phyloP scores from a whole-genome alignment of 2,888 invertebrate species.

The Athrips mouffetella region DNA sequence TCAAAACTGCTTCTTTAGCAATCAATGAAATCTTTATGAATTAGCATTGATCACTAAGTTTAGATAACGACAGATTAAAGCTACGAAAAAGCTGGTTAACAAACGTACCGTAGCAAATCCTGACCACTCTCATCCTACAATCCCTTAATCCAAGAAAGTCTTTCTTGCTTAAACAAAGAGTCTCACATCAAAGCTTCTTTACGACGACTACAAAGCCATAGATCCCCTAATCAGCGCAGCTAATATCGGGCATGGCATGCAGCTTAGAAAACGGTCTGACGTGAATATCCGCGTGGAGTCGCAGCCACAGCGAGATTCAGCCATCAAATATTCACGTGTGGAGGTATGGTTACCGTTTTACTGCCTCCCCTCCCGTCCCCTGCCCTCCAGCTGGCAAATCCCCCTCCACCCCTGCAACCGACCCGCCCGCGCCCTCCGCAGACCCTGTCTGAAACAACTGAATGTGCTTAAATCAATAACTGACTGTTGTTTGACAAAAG shows the following conservation, averaged over 20 bases:
- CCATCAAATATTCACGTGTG: slow-evolving; percentile 75
- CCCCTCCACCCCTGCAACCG: slow-evolving; percentile 9
- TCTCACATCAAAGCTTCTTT: slow-evolving; percentile 6
- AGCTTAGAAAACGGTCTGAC: slow-evolving; percentile 29
- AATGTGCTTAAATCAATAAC: slow-evolving; percentile 75
- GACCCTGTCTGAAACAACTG: slow-evolving; percentile 69
- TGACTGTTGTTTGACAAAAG: slow-evolving; percentile 63
- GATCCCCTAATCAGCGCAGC: slow-evolving; percentile 9
- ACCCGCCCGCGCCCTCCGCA: slow-evolving; percentile 44
- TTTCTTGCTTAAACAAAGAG: not conserved
- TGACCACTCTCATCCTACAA: not conserved
- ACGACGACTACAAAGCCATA: not conserved
- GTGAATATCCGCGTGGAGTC: slow-evolving; percentile 44
- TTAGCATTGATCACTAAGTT: too few species aligned
- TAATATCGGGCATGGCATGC: slow-evolving; percentile 5
- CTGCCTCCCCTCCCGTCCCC: slow-evolving; percentile 42
- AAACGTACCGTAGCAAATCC: not conserved
- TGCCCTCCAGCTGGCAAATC: slow-evolving; percentile 31
- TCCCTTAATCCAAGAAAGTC: not conserved
- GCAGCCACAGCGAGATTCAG: slow-evolving; percentile 66
- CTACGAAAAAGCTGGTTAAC: too few species aligned
- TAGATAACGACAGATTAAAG: too few species aligned
- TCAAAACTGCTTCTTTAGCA: not conserved
- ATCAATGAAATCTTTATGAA: too few species aligned
- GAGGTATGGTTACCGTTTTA: slow-evolving; percentile 70